phyloP scores from a whole-genome alignment of 2,797 vertebrate genomes.

The Aulostomus chinensis region DNA sequence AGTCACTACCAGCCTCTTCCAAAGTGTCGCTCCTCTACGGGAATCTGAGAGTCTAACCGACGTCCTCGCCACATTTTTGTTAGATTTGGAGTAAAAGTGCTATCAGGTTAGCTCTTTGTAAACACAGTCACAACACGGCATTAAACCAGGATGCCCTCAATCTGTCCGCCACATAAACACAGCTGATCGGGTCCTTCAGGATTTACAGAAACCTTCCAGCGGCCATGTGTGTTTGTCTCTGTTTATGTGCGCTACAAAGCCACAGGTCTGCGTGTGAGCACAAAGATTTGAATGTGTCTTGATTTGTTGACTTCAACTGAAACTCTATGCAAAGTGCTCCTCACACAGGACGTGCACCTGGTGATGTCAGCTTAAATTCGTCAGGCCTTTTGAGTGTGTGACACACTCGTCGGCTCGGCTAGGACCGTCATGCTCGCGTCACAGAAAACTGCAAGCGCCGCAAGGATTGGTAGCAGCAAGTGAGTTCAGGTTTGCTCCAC shows the following conservation, averaged over 20 bases:
- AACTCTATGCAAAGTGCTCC: conserved; percentile 58
- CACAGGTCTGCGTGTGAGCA: conserved; percentile 11
- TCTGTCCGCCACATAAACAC: not conserved
- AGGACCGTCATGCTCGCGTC: conserved; percentile 34
- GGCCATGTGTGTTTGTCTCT: conserved; percentile 23
- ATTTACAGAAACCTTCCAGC: conserved; percentile 8
- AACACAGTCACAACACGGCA: not conserved
- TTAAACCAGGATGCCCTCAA: not conserved
- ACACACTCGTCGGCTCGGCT: conserved; percentile 28
- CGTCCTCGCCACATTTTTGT: too few species aligned
- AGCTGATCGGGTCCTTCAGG: too few species aligned
- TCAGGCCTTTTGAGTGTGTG: conserved; percentile 38
- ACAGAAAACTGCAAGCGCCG: conserved; percentile 32
- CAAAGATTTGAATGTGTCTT: conserved; percentile 31
- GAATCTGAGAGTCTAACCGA: too few species aligned
- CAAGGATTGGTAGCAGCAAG: too few species aligned
- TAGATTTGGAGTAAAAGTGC: conserved; percentile 1
- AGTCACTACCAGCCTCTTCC: too few species aligned
- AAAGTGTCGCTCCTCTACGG: too few species aligned
- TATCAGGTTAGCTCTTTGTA: not conserved
- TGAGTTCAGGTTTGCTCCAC: too few species aligned
- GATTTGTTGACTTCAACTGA: conserved; percentile 62
- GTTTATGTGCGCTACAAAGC: conserved; percentile 8
- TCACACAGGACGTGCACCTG: conserved; percentile 71
- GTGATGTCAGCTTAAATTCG: conserved; percentile 56